Conservation (phyloP, 2,113 vertebrate species). For the Pluvialis apricaria region DNA sequence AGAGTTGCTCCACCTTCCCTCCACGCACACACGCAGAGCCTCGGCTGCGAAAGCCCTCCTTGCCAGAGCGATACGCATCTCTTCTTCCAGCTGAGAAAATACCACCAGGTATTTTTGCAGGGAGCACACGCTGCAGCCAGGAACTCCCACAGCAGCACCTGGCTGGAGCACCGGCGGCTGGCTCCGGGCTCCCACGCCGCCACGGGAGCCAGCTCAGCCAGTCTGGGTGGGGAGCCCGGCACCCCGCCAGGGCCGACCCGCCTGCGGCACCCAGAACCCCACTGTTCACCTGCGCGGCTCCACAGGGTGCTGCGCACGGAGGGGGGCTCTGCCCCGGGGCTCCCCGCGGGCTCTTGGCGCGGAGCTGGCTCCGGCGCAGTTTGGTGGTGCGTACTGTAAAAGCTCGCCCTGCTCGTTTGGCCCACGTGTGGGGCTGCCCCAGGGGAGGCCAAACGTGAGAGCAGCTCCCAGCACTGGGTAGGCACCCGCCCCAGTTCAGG, state of each 20-base stretch:
- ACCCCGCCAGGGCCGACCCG: not conserved
- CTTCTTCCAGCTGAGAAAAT: conserved; percentile 33
- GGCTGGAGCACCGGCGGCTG: not conserved
- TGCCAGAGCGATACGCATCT: not conserved
- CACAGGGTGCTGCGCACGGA: rapidly evolving
- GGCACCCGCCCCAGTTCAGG: not conserved
- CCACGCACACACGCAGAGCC: not conserved
- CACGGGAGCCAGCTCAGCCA: not conserved
- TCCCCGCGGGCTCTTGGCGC: not conserved
- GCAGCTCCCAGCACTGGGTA: not conserved
- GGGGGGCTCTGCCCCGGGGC: not conserved
- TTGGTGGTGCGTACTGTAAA: rapidly evolving
- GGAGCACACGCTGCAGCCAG: not conserved
- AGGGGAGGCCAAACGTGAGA: not conserved
- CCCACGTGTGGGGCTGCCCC: rapidly evolving
- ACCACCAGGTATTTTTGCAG: not conserved
- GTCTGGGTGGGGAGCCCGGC: conserved; percentile 23
- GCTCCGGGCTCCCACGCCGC: not conserved
- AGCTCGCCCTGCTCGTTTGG: not conserved
- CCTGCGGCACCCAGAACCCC: not conserved
- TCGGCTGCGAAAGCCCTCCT: not conserved
- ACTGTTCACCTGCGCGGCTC: not conserved
- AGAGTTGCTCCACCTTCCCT: not conserved
- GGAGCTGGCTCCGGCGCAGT: rapidly evolving
- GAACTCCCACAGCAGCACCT: conserved; percentile 37